These are phyloP conservation scores for Wasmannia auropunctata DNA, from an alignment of 1,140 invertebrate genomes.

Conservation along the genomic window DNA sequence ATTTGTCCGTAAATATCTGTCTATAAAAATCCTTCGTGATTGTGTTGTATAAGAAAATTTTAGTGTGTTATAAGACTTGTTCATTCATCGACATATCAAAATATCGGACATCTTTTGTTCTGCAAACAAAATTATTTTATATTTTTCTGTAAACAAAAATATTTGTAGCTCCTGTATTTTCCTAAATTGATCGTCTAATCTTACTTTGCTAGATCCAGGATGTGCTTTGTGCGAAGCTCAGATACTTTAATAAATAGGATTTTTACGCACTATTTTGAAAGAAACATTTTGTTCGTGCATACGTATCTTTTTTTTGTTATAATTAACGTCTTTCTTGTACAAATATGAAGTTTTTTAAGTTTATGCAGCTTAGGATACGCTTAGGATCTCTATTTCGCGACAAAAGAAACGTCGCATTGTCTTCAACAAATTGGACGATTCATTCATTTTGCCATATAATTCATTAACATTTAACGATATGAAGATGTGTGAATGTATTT, in stretches of 20 bases:
- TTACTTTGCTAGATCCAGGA: neutral
- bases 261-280: neutral
- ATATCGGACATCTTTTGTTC: neutral
- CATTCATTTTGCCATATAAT: neutral
- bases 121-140: neutral
- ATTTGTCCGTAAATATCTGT: neutral
- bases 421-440: neutral
- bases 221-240: neutral
- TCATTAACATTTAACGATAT: neutral
- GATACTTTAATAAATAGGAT: constrained; percentile 4
- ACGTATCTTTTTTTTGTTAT: neutral
- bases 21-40: neutral
- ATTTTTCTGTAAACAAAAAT: neutral
- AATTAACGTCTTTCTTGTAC: neutral
- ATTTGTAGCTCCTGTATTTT: neutral
- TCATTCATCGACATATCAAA: neutral
- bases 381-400: neutral
- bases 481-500: neutral
- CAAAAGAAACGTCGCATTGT: neutral
- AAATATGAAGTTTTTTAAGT: constrained; percentile 9
- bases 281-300: neutral
- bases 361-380: constrained; percentile 1
- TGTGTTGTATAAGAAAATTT: constrained; percentile 7
- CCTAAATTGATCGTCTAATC: neutral
- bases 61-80: neutral